A percentile compares a stretch with the other conserved stretches of the same genome.
Evolutionary conservation across 1,140 invertebrate species (phyloP).

Genomic region (Drosophila albomicans): DNA sequence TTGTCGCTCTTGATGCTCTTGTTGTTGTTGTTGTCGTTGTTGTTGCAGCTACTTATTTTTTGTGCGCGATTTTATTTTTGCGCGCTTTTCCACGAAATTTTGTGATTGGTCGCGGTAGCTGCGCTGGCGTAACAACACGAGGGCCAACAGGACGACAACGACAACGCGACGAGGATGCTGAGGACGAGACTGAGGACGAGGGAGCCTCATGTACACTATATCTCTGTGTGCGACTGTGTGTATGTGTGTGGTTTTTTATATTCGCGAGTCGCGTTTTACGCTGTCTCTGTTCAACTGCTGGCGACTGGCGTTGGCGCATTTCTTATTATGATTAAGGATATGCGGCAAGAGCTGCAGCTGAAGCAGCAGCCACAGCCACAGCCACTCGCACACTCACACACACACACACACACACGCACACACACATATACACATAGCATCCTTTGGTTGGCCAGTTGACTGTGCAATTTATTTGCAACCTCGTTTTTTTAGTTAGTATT

Average conservation of each 20-base stretch:
- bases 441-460: conserved; percentile 59
- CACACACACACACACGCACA: not conserved
- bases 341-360: conserved; percentile 41
- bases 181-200: conserved; percentile 50
- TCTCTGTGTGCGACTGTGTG: not conserved
- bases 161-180: conserved; percentile 40
- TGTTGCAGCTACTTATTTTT: conserved; percentile 70
- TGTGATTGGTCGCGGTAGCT: conserved; percentile 79
- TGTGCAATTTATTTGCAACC: conserved; percentile 61
- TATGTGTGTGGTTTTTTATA: conserved; percentile 56
- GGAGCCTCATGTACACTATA: conserved; percentile 32
- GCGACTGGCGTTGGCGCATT: conserved; percentile 70
- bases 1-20: conserved; percentile 56
- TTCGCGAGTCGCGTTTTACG: conserved; percentile 66
- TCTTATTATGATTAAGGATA: conserved; percentile 82
- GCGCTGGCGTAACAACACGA: conserved; percentile 73
- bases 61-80: conserved; percentile 74
- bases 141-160: conserved; percentile 55
- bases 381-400: not conserved
- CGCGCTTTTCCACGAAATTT: conserved; percentile 83
- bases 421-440: conserved; percentile 13
- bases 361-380: conserved; percentile 23
- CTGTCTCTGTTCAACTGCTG: conserved; percentile 69
- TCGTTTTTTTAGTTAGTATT: not conserved
- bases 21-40: conserved; percentile 47